Conservation (phyloP, 1,140 invertebrate genomes). For the Ceratina calcarata region DNA sequence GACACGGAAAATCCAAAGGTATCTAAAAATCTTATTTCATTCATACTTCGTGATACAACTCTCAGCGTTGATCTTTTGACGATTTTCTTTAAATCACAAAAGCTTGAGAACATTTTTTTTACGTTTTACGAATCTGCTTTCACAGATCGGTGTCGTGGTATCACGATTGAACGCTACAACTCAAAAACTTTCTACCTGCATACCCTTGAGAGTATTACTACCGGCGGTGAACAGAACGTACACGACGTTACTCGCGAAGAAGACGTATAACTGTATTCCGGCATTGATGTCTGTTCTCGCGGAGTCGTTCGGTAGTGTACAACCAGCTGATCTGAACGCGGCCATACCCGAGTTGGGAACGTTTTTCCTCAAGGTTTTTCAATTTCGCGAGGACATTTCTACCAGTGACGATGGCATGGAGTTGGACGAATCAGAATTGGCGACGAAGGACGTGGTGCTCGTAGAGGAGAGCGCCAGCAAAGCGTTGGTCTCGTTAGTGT, state of each 20-base stretch:
- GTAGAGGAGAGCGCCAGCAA: slow-evolving; percentile 88
- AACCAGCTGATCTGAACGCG: slow-evolving; percentile 82
- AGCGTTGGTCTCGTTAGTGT: slow-evolving; percentile 87
- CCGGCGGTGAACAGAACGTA: slow-evolving; percentile 87
- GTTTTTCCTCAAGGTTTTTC: slow-evolving; percentile 89
- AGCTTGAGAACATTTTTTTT: not conserved
- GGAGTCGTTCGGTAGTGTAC: slow-evolving; percentile 84
- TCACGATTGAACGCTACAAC: slow-evolving; percentile 83
- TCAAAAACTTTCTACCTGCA: slow-evolving; percentile 85
- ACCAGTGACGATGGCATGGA: slow-evolving; percentile 73
- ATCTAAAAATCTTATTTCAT: slow-evolving; percentile 8
- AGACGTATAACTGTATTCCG: slow-evolving; percentile 83
- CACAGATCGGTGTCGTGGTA: slow-evolving; percentile 80
- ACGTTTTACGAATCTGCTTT: too few relatives aligned
- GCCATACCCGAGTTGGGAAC: slow-evolving; percentile 85
- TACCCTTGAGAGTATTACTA: slow-evolving; percentile 88
- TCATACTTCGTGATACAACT: too few relatives aligned
- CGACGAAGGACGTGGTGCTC: slow-evolving; percentile 72
- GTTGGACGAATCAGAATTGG: slow-evolving; percentile 72
- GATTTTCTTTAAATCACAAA: too few relatives aligned
- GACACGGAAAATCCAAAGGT: slow-evolving; percentile 74
- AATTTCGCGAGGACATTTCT: slow-evolving; percentile 83
- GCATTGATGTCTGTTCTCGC: slow-evolving; percentile 88
- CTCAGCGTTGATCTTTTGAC: too few relatives aligned
- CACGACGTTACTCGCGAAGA: slow-evolving; percentile 82